Base-by-base conservation (phyloP, 2,888 invertebrate species). In the Agrochola lychnidis region DNA sequence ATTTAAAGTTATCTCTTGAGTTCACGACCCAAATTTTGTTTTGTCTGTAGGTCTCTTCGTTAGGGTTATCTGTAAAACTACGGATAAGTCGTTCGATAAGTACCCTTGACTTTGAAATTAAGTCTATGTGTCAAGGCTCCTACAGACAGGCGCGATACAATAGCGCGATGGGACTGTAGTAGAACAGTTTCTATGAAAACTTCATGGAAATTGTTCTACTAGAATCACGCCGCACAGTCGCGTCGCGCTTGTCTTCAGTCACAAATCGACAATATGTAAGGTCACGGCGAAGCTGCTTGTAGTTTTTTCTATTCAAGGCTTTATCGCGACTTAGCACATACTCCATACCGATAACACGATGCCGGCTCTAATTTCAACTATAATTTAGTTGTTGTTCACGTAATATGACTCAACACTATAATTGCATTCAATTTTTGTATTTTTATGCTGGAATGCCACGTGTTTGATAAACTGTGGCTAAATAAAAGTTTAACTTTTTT, bases 241-340 rank as follows among this genome's bases (percentile, higher is more conserved):
- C 36, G 36, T 36, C 4, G 36, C 36, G 4, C 36, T 3, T 36
- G 36, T 36, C 30, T 36, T 36, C n/a, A n/a, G n/a, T n/a, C n/a
- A n/a, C n/a, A 76, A 62, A 62, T 10, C 42, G n/a, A 42, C 9
- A 22, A 7, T 30, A 42, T 14, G 1, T 16, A 36, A 10, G 36
- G 42, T 73, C 59, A 42, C 19, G 30, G 30, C 2, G 16, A 36
- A 75, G 14, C 30, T 36, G 16, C 22, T 36, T 53, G 14, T 63
- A 42, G 30, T 25, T 63, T 53, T 36, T 75, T 25, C 0, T 45
- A 63, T 62, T 78, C 30, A 62, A 53, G n/a, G 42, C n/a, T 62
- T 42, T 61, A 42, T 36, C 16, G 6, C 10, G 7, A 51, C 19
- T 59, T 48, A 16, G 42, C 10, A 25, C 22, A n/a, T 19, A 40